Percentiles rank a stretch among this genome's conserved stretches.
phyloP scores from a whole-genome alignment of 2,797 vertebrate genomes.

The Peromyscus aztecus region DNA sequence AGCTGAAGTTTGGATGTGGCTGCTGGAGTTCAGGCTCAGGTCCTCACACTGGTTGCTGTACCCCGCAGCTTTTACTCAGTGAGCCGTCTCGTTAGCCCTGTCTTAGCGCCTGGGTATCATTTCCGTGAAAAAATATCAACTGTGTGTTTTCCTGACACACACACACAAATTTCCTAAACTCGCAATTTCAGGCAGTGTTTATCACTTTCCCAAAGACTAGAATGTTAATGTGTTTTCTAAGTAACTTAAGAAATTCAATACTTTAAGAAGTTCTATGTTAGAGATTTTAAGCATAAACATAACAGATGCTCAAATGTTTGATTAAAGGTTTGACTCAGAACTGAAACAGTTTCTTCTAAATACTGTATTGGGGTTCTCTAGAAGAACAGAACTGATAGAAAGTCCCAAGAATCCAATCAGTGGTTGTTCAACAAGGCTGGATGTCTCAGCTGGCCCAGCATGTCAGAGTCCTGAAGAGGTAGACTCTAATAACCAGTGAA shows the following conservation, averaged over 20 bases:
- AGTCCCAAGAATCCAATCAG: background rate
- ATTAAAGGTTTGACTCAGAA: conserved; percentile 28
- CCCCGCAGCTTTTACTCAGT: background rate
- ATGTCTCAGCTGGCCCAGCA: background rate
- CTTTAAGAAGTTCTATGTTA: conserved; percentile 39
- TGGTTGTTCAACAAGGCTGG: background rate
- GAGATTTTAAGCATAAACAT: conserved; percentile 39
- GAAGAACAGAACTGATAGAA: background rate
- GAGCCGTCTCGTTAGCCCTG: background rate
- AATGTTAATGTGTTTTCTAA: conserved; percentile 35
- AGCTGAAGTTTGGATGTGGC: background rate
- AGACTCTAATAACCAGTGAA: background rate
- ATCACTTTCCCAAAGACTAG: conserved; percentile 11
- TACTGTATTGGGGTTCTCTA: background rate
- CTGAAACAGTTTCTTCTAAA: conserved; percentile 24
- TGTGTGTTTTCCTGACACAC: background rate
- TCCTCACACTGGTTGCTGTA: background rate
- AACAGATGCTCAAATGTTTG: background rate
- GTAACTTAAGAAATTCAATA: conserved; percentile 41
- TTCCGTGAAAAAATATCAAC: background rate
- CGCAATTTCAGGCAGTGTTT: conserved; percentile 15
- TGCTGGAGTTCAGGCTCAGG: background rate
- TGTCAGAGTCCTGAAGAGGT: background rate
- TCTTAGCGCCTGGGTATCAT: background rate
- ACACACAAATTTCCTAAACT: conserved; percentile 43